Evolutionary conservation across 2,113 vertebrate species (phyloP).

Genomic region (Sinocyclocheilus grahami): DNA sequence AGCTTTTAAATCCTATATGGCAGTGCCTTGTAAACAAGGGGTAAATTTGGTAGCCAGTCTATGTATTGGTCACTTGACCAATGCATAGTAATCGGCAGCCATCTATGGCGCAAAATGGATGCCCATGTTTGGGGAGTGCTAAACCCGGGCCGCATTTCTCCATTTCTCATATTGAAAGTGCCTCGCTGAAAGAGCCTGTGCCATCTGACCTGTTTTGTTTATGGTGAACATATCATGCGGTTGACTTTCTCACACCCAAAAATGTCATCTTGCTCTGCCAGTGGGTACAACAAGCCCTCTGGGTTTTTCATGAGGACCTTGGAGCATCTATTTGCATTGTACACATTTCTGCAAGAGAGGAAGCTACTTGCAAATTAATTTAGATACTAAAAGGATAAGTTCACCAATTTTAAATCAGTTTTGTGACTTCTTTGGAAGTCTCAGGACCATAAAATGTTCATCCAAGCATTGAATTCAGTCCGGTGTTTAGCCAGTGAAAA

Average conservation of each 20-base stretch:
- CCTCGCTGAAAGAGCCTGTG: slow-evolving; percentile 57
- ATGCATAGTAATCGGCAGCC: slow-evolving; percentile 47
- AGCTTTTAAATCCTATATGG: slow-evolving; percentile 33
- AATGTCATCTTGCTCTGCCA: slow-evolving; percentile 67
- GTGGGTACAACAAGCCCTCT: slow-evolving; percentile 59
- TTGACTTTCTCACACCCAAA: slow-evolving; percentile 73
- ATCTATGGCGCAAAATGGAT: slow-evolving; percentile 61
- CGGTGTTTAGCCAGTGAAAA: too few species aligned
- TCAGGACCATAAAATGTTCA: too few species aligned
- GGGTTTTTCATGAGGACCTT: slow-evolving; percentile 35
- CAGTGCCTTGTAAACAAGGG: slow-evolving; percentile 31
- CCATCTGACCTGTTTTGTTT: slow-evolving; percentile 67
- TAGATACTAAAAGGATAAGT: background rate
- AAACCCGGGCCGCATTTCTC: slow-evolving; percentile 73
- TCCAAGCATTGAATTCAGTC: too few species aligned
- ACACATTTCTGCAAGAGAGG: background rate
- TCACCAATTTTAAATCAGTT: background rate
- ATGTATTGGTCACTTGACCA: background rate
- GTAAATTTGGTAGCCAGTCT: slow-evolving; percentile 17
- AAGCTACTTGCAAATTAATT: background rate
- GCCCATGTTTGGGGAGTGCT: slow-evolving; percentile 54
- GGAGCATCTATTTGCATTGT: slow-evolving; percentile 33
- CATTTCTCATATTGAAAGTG: slow-evolving; percentile 61
- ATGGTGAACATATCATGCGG: slow-evolving; percentile 67
- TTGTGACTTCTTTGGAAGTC: background rate